Percentiles rank a stretch among this genome's conserved stretches.
These are phyloP conservation scores for Planiliza haematocheilus DNA, from an alignment of 2,113 vertebrate genomes.

Conservation along the genomic window DNA sequence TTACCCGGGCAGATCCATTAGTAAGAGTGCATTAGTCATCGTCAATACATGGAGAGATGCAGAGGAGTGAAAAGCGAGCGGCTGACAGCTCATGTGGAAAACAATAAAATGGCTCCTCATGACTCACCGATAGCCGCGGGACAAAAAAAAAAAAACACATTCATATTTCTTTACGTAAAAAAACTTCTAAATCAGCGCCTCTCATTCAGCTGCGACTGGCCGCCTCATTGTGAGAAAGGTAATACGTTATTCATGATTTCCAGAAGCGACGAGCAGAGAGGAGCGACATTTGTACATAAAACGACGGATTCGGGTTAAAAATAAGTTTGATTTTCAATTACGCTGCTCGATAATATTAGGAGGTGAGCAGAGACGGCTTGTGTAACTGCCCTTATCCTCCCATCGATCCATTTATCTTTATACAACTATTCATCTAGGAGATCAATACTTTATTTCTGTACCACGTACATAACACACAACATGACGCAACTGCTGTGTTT, in stretches of 20 bases:
- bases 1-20: slow-evolving; percentile 56
- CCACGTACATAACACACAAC: background rate
- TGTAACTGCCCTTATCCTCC: background rate
- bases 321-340: background rate
- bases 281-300: slow-evolving; percentile 1
- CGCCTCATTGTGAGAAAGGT: slow-evolving; percentile 42
- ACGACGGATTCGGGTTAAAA: background rate
- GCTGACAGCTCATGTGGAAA: slow-evolving; percentile 59
- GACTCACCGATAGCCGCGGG: slow-evolving; percentile 64
- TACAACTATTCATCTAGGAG: background rate
- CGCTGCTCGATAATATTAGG: background rate
- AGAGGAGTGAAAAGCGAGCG: slow-evolving; percentile 55
- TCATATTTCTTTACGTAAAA: slow-evolving; percentile 60
- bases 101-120: slow-evolving; percentile 65
- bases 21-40: slow-evolving; percentile 65
- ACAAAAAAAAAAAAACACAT: slow-evolving; percentile 48
- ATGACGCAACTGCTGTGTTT: background rate
- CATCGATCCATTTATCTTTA: background rate
- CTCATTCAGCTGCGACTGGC: slow-evolving; percentile 43
- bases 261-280: background rate
- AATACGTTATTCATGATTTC: slow-evolving; percentile 37
- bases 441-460: slow-evolving; percentile 16
- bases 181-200: slow-evolving; percentile 34
- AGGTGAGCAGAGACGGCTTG: background rate
- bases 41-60: slow-evolving; percentile 24